phyloP scores from a whole-genome alignment of 2,113 vertebrate genomes.

The Epinephelus fuscoguttatus region DNA sequence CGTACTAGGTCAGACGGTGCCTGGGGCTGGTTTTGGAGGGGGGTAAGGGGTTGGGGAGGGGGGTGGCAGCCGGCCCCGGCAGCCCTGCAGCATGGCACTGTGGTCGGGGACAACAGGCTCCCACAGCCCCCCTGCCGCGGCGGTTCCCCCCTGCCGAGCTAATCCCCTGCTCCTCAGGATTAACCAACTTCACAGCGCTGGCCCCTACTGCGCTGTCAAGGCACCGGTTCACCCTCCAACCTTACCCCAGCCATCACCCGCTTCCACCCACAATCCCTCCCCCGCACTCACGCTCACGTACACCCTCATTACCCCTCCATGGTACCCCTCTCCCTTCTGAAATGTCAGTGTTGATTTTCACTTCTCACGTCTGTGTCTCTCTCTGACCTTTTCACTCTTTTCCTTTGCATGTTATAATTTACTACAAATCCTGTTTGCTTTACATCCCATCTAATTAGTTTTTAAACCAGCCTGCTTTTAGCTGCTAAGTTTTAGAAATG shows the following conservation, averaged over 20 bases:
- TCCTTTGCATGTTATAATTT: conserved; percentile 8
- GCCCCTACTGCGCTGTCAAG: conserved; percentile 76
- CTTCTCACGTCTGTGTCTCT: conserved; percentile 26
- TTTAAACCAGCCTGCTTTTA: background rate
- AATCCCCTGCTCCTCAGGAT: conserved; percentile 81
- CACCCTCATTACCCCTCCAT: conserved; percentile 19
- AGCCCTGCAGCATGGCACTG: conserved; percentile 26
- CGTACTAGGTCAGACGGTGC: conserved; percentile 51
- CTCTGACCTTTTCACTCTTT: background rate
- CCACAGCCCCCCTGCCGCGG: conserved; percentile 61
- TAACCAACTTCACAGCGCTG: conserved; percentile 76
- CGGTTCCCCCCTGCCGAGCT: conserved; percentile 65
- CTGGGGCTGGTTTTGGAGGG: conserved; percentile 22
- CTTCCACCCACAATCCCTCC: background rate
- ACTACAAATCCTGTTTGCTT: background rate
- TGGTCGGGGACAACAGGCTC: conserved; percentile 59
- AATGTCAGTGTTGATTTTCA: conserved; percentile 36
- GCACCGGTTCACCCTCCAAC: conserved; percentile 29
- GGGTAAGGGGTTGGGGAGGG: background rate
- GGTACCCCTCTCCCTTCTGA: conserved; percentile 13
- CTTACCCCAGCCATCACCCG: background rate
- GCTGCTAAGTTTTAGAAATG: background rate
- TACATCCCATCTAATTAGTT: background rate
- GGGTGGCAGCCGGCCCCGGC: background rate
- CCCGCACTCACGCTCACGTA: background rate